phyloP scores from a whole-genome alignment of 2,113 vertebrate genomes.

The Ptilorrhoa leucosticta region DNA sequence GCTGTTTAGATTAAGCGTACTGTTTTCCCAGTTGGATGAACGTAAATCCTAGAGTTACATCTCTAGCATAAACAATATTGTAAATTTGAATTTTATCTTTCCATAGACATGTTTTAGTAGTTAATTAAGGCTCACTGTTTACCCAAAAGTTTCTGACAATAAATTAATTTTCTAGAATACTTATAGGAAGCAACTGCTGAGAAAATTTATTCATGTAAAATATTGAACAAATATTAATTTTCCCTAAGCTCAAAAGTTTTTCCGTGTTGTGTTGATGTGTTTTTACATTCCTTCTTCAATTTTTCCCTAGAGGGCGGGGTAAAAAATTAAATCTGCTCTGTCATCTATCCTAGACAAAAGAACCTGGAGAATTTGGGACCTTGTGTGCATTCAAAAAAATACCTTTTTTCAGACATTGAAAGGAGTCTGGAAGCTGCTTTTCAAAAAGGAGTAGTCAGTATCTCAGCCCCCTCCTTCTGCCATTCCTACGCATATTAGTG shows the following conservation, averaged over 20 bases:
- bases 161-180: not conserved
- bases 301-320: not conserved
- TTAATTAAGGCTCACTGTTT: not conserved
- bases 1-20: not conserved
- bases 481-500: constrained; percentile 60
- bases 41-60: not conserved
- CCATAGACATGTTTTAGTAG: not conserved
- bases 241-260: not conserved
- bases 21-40: not conserved
- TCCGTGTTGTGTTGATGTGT: fast-evolving
- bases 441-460: not conserved
- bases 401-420: not conserved
- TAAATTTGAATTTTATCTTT: not conserved
- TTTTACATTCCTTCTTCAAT: not conserved
- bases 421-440: not conserved
- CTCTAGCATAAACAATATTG: not conserved
- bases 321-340: not conserved
- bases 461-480: constrained; percentile 3
- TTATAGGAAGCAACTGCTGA: not conserved
- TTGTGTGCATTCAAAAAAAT: not conserved
- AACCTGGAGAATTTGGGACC: not conserved
- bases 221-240: not conserved
- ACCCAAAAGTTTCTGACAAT: not conserved
- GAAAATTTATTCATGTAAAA: not conserved
- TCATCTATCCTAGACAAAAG: not conserved